Evolutionary conservation across 92 coral and sea anemone genomes (phyloP).

Genomic region (Parazoanthus atlanticus): DNA sequence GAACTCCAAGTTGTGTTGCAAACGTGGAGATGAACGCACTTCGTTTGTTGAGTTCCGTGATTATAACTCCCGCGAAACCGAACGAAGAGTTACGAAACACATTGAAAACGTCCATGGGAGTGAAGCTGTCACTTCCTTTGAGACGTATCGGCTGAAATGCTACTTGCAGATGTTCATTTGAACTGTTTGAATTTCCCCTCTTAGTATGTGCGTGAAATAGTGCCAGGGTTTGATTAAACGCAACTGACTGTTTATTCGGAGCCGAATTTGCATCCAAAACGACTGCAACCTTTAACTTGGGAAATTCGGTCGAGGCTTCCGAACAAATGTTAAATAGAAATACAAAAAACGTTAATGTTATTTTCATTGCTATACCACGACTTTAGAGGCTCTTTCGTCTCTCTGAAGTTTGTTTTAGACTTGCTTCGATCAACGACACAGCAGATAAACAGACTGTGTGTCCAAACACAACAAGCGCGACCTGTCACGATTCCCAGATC

Average conservation of each 20-base stretch:
- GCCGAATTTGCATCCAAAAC: background rate
- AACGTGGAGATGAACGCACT: background rate
- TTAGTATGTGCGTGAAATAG: background rate
- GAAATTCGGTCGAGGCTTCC: background rate
- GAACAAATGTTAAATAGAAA: background rate
- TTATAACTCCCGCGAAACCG: background rate
- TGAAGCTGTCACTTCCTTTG: background rate
- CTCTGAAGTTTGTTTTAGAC: too few relatives aligned
- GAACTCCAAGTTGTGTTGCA: constrained; percentile 3
- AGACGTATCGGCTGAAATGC: background rate
- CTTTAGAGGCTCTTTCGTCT: too few relatives aligned
- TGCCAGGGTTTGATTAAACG: constrained; percentile 1
- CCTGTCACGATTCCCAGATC: too few relatives aligned
- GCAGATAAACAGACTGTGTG: too few relatives aligned
- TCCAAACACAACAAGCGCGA: too few relatives aligned
- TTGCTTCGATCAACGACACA: too few relatives aligned
- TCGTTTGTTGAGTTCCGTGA: background rate
- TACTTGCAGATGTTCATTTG: background rate
- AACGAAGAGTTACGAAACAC: background rate
- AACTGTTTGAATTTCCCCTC: background rate
- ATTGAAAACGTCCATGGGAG: background rate
- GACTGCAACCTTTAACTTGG: background rate
- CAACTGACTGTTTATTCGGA: background rate
- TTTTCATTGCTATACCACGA: too few relatives aligned
- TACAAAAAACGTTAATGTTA: background rate